Percentiles rank a stretch among this genome's conserved stretches.
These are phyloP conservation scores for Seriola rivoliana DNA, from an alignment of 2,113 vertebrate genomes.

Conservation along the genomic window DNA sequence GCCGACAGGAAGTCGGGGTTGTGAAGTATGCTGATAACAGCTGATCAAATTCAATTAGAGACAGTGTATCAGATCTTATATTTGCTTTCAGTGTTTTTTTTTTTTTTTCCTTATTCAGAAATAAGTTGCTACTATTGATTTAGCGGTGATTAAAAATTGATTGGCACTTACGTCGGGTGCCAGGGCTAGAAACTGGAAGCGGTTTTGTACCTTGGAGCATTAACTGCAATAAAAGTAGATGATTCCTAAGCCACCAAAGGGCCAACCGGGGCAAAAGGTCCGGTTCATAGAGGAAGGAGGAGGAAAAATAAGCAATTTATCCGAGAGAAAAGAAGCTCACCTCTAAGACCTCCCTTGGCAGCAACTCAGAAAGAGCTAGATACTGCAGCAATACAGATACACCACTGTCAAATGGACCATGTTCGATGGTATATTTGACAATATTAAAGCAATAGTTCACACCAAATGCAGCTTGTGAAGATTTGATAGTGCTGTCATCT, in stretches of 20 bases:
- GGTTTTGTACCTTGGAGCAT: slow-evolving; percentile 72
- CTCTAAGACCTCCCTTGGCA: slow-evolving; percentile 74
- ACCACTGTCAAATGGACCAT: slow-evolving; percentile 52
- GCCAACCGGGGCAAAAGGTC: slow-evolving; percentile 69
- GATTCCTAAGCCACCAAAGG: slow-evolving; percentile 66
- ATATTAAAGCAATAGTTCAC: slow-evolving; percentile 72
- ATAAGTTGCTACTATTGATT: slow-evolving; percentile 67
- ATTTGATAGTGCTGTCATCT: neutral
- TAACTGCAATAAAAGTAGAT: slow-evolving; percentile 83
- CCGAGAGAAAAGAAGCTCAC: slow-evolving; percentile 68
- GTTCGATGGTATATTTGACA: slow-evolving; percentile 59
- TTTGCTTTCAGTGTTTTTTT: slow-evolving; percentile 26
- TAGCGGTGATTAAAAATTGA: slow-evolving; percentile 81
- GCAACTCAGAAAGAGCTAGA: slow-evolving; percentile 59
- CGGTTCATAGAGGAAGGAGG: slow-evolving; percentile 66
- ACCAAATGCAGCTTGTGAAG: slow-evolving; percentile 38
- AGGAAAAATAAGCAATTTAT: slow-evolving; percentile 82
- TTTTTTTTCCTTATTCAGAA: slow-evolving; percentile 55
- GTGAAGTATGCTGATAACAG: slow-evolving; percentile 32
- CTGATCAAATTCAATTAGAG: slow-evolving; percentile 34
- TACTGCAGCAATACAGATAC: slow-evolving; percentile 64
- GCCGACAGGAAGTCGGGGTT: slow-evolving; percentile 11
- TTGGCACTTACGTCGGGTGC: slow-evolving; percentile 65
- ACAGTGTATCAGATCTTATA: slow-evolving; percentile 19
- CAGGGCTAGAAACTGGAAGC: slow-evolving; percentile 35